phyloP scores from a whole-genome alignment of 2,797 vertebrate species.

The Hoplostethus atlanticus region DNA sequence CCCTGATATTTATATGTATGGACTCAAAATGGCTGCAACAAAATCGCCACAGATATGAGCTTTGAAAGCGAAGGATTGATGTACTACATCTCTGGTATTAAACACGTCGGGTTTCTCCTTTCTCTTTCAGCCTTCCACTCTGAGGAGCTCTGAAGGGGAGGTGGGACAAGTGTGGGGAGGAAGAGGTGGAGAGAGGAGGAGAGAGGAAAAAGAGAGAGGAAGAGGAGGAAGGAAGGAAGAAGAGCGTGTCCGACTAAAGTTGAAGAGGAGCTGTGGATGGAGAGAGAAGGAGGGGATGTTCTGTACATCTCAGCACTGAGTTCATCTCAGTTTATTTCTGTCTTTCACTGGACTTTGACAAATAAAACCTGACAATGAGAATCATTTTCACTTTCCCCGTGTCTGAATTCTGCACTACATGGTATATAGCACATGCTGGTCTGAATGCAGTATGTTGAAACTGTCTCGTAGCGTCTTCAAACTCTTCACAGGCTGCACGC shows the following conservation, averaged over 20 bases:
- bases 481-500: too few species aligned
- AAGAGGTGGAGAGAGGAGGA: conserved; percentile 11
- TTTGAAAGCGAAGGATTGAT: neutral
- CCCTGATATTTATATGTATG: neutral
- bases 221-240: conserved; percentile 1
- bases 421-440: too few species aligned
- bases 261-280: conserved; percentile 10
- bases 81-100: neutral
- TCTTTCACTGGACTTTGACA: conserved; percentile 30
- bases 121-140: conserved; percentile 74
- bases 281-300: conserved; percentile 3
- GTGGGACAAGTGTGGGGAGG: neutral
- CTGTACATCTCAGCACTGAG: neutral
- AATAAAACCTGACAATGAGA: conserved; percentile 45
- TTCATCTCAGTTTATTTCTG: conserved; percentile 8
- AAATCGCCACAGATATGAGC: neutral
- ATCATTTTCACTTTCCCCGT: neutral
- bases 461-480: too few species aligned
- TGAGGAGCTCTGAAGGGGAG: conserved; percentile 70
- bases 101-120: conserved; percentile 10
- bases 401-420: too few species aligned
- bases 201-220: neutral
- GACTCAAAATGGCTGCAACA: neutral
- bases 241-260: neutral
- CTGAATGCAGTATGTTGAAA: too few species aligned